Base-by-base conservation (phyloP, 2,888 invertebrate genomes). In the Eledone cirrhosa region DNA sequence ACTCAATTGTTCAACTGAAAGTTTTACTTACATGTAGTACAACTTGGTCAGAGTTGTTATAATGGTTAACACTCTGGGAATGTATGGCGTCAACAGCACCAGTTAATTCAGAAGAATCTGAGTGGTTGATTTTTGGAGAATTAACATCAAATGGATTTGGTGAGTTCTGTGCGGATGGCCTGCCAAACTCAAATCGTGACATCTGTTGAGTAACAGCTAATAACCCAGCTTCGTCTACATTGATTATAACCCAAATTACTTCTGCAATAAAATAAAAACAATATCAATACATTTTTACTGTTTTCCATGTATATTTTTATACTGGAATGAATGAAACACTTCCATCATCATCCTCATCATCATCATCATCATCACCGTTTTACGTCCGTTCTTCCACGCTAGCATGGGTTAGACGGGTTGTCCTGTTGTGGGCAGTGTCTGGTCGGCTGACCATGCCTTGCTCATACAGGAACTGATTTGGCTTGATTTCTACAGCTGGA, bases 121-220 rank as follows among this genome's bases (percentile, higher is more conserved):
- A 41, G 29, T 72, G 31, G 41, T 72, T 72, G 31, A 72, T 33
- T 41, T 72, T 72, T 14, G 72, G 33, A 13, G 41, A 72, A 29
- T 41, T 72, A n/a, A 31, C 41, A 31, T 82, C 86, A 82, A 87
- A 87, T n/a, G 87, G 87, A 80, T 87, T 87, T 78, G 80, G 77
- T 59, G 80, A 67, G 81, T 81, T 80, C 74, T 83, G 82, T 59
- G 81, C 80, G 53, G 75, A 75, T 72, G 79, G 81, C 74, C 80
- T 81, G 74, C 82, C 84, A 83, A 84, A 85, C 79, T 86, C 86
- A 83, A 93, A 92, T 84, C 93, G 93, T 78, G 93, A 93, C 86
- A 95, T 91, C 90, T 95, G 95, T 90, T 96, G 95, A 80, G 95
- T 95, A 80, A 96, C 92, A 78, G 94, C 95, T 91, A 95, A 92